Evolutionary conservation across 2,888 invertebrate species (phyloP), one percentile per base, ranked within the genome.

Genomic region (Drepanosiphum platanoidis): DNA sequence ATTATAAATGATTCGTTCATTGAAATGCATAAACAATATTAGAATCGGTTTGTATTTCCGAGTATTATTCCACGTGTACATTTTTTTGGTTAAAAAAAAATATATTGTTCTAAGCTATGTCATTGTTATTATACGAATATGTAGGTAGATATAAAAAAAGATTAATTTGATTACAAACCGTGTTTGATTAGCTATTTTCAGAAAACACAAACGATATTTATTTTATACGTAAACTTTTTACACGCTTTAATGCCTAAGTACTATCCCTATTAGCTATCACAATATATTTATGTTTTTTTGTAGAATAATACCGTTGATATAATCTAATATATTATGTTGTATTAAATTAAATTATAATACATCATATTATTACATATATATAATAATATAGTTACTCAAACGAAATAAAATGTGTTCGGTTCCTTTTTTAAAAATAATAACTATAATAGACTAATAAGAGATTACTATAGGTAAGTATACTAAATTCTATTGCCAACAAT

Each of bases 1-100:
- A 27, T 36, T 34, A 70, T 70, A 68, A 42, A 66, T 64, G 42
- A 78, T 32, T 78, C 2, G n/a, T 78, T 78, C 11, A 64, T 36
- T 66, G 42, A 78, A 66, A 30, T 9, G 7, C 36, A 30, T 39
- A 39, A 64, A 15, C 32, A 42, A 42, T 42, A 30, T 61, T 18
- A 15, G 22, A 78, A 66, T 42, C 64, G 32, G n/a, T 32, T 42
- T 42, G 7, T 42, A 7, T 42, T 66, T 42, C 8, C n/a, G 15
- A 39, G 8, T 66, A 42, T 32, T 42, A 22, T 66, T 46, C 11
- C 11, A 46, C 7, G 1, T 15, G 9, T 30, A 39, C 11, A 15
- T 42, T 13, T 66, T 64, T 78, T 39, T 27, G 5, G 36, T 36
- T 61, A 36, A 61, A 61, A 77, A 39, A 22, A 32, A 36, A 36